phyloP scores from a whole-genome alignment of 1,140 invertebrate genomes.

The Drosophila bifasciata region DNA sequence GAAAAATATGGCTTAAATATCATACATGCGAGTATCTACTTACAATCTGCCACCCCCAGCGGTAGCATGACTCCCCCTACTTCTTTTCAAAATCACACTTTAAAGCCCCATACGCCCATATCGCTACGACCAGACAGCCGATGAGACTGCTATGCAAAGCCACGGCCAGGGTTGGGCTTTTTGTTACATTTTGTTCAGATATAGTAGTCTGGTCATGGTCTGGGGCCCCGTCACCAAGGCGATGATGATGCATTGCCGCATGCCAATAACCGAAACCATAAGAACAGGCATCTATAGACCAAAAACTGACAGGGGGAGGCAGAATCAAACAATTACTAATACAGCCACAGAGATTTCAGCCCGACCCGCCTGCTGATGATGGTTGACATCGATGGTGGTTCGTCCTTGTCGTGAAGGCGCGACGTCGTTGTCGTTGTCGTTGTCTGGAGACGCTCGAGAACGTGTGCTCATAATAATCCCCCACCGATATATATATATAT shows the following conservation, averaged over 20 bases:
- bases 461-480: constrained; percentile 78
- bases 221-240: constrained; percentile 47
- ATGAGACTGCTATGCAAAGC: constrained; percentile 14
- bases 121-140: not conserved
- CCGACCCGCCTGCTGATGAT: not conserved
- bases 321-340: constrained; percentile 71
- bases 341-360: constrained; percentile 55
- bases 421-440: constrained; percentile 28
- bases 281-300: constrained; percentile 37
- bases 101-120: not conserved
- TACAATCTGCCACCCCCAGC: too few relatives aligned
- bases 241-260: constrained; percentile 78
- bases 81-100: too few relatives aligned
- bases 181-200: constrained; percentile 30
- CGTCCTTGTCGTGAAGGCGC: constrained; percentile 12
- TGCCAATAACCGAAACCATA: constrained; percentile 74
- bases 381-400: constrained; percentile 76
- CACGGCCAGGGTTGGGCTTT: too few relatives aligned
- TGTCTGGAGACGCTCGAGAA: constrained; percentile 75
- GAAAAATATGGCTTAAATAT: too few relatives aligned
- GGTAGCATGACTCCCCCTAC: too few relatives aligned
- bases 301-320: constrained; percentile 5
- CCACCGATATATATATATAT: too few relatives aligned
- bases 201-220: constrained; percentile 13
- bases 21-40: too few relatives aligned